phyloP scores from a whole-genome alignment of 2,113 vertebrate genomes.

The Dendropsophus ebraccatus region DNA sequence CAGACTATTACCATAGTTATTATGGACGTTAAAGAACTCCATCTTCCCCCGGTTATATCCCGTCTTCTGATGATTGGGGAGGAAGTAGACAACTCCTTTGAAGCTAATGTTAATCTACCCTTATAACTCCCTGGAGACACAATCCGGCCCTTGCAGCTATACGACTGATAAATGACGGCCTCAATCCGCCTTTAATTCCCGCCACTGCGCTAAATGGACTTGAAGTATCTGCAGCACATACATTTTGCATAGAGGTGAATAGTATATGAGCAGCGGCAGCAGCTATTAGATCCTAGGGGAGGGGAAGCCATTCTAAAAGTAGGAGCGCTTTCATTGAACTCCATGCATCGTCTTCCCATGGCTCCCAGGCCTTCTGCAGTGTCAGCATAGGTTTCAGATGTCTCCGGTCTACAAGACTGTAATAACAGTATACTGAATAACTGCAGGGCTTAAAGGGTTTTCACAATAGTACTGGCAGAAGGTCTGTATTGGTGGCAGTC shows the following conservation, averaged over 20 bases:
- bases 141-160: neutral
- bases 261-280: neutral
- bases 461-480: too few relatives aligned
- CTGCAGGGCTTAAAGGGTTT: too few relatives aligned
- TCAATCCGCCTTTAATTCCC: neutral
- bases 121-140: conserved; percentile 1
- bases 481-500: too few relatives aligned
- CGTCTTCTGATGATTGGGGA: neutral
- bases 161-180: neutral
- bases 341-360: too few relatives aligned
- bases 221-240: neutral
- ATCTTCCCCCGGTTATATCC: neutral
- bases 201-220: neutral
- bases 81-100: conserved; percentile 21
- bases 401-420: too few relatives aligned
- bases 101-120: conserved; percentile 19
- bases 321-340: too few relatives aligned
- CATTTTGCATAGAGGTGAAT: neutral
- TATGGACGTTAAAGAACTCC: neutral
- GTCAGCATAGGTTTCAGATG: too few relatives aligned
- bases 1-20: neutral
- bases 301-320: too few relatives aligned
- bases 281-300: neutral
- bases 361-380: too few relatives aligned
- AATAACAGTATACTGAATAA: too few relatives aligned